Evolutionary conservation across 2,888 invertebrate genomes (phyloP).

Genomic region (Tortricodes alternella): DNA sequence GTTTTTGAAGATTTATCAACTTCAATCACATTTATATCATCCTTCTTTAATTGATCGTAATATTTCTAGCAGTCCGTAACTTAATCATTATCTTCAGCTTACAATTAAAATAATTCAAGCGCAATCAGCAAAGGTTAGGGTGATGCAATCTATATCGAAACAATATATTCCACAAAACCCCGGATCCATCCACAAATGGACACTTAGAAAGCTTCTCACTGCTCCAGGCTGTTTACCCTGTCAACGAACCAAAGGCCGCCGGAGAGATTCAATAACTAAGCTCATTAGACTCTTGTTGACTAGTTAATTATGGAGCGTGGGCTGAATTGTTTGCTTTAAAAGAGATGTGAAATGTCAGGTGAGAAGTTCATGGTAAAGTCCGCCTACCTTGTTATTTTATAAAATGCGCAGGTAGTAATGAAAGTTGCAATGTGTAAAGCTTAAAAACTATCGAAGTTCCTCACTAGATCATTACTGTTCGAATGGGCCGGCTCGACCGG

Average conservation of each 20-base stretch:
- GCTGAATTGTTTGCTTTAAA: conserved; percentile 23
- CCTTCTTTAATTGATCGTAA: too few relatives aligned
- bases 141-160: conserved; percentile 4
- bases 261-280: conserved; percentile 25
- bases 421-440: neutral
- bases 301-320: conserved; percentile 21
- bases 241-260: conserved; percentile 8
- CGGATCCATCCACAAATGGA: conserved; percentile 3
- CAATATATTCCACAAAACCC: neutral
- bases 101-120: conserved; percentile 1
- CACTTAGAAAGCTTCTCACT: conserved; percentile 16
- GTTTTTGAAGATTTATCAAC: too few relatives aligned
- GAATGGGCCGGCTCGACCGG: too few relatives aligned
- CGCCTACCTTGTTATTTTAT: conserved; percentile 1
- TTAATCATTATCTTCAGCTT: too few relatives aligned
- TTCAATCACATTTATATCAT: too few relatives aligned
- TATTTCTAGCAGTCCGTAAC: too few relatives aligned
- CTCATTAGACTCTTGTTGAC: conserved; percentile 20
- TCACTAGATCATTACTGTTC: too few relatives aligned
- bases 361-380: conserved; percentile 10
- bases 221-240: conserved; percentile 11
- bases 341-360: conserved; percentile 25
- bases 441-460: too few relatives aligned
- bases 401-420: neutral
- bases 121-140: conserved; percentile 16